Percentiles rank a stretch among this genome's conserved stretches.
These are phyloP conservation scores for Perithous albicinctus DNA, from an alignment of 2,888 invertebrate species.

Conservation along the genomic window DNA sequence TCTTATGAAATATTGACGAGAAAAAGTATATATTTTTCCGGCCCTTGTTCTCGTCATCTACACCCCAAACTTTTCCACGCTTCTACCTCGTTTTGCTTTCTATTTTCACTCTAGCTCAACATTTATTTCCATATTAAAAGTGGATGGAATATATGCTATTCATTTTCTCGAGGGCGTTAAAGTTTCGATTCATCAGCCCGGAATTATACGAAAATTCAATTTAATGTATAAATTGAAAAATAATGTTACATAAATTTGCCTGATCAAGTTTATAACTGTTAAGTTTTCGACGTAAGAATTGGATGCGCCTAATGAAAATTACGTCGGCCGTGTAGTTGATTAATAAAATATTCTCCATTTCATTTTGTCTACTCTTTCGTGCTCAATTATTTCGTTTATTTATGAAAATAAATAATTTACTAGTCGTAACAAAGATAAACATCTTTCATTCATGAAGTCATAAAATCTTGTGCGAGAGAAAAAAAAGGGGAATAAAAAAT, in stretches of 20 bases:
- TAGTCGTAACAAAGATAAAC: no score
- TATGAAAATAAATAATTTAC: not conserved
- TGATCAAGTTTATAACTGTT: no score
- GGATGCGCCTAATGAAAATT: no score
- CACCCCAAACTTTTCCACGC: not conserved
- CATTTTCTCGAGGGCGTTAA: constrained; percentile 1
- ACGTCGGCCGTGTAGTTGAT: no score
- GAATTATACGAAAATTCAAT: not conserved
- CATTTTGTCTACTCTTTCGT: no score
- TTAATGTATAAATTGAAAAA: not conserved
- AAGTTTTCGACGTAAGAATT: no score
- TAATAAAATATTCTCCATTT: no score
- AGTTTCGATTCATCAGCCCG: not conserved
- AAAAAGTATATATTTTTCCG: not conserved
- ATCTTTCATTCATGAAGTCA: no score
- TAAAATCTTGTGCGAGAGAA: no score
- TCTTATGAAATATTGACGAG: constrained; percentile 4
- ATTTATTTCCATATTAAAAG: constrained; percentile 28
- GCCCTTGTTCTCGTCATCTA: not conserved
- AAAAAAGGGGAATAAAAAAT: no score
- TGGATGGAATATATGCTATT: not conserved
- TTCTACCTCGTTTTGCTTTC: constrained; percentile 17
- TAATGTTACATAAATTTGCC: not conserved
- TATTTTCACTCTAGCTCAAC: constrained; percentile 12
- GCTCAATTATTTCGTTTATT: not conserved